Percentiles rank a stretch among this genome's conserved stretches.
phyloP scores from a whole-genome alignment of 2,888 invertebrate species.

The Monochamus alternatus region DNA sequence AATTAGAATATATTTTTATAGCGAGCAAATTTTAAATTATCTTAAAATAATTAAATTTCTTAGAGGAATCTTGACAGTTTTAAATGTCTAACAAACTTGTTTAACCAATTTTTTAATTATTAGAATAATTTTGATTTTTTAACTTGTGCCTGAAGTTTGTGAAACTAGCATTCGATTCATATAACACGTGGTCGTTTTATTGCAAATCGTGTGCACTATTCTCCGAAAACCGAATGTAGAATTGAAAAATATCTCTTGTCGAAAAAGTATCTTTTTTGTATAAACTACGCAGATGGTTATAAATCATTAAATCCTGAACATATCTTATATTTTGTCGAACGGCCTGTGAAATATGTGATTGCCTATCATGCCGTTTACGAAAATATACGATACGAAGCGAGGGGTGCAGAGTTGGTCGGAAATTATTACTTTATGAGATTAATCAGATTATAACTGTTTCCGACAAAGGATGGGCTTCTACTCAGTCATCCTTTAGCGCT shows the following conservation, averaged over 20 bases:
- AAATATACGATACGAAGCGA: conserved; percentile 52
- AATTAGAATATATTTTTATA: too few relatives aligned
- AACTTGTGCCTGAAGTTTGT: too few relatives aligned
- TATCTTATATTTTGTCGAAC: conserved; percentile 52
- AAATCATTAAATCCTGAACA: conserved; percentile 46
- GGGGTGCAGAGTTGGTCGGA: conserved; percentile 66
- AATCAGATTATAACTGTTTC: conserved; percentile 68
- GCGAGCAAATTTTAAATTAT: too few relatives aligned
- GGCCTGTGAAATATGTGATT: conserved; percentile 53
- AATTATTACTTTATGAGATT: conserved; percentile 68
- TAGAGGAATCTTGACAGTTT: too few relatives aligned
- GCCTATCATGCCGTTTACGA: conserved; percentile 49
- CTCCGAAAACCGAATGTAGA: conserved; percentile 13
- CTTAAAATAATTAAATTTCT: too few relatives aligned
- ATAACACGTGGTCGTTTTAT: conserved; percentile 10
- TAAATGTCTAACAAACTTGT: too few relatives aligned
- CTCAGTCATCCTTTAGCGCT: conserved; percentile 18
- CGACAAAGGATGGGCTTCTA: conserved; percentile 46
- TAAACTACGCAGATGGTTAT: conserved; percentile 37
- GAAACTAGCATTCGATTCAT: background rate
- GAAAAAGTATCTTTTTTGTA: conserved; percentile 28
- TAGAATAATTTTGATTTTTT: too few relatives aligned
- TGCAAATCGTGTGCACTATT: conserved; percentile 12
- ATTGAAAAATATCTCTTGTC: conserved; percentile 27
- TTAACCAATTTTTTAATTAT: too few relatives aligned